phyloP scores from a whole-genome alignment of 2,888 invertebrate species.

The Chrysolina haemoptera region DNA sequence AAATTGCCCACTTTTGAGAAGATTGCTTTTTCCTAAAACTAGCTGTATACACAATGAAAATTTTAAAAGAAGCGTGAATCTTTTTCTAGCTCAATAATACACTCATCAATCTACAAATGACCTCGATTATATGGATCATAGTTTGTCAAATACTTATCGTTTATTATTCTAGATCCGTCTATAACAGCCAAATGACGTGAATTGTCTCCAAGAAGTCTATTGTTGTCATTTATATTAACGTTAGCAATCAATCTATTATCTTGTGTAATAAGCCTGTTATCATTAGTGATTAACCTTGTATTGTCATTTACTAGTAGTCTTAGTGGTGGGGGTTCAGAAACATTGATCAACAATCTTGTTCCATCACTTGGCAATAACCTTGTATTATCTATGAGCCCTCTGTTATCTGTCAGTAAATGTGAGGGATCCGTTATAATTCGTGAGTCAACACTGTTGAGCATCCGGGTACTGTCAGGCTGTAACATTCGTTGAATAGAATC shows the following conservation, averaged over 20 bases:
- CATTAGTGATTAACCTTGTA: conserved; percentile 61
- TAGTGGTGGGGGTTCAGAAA: conserved; percentile 61
- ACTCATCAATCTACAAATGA: conserved; percentile 60
- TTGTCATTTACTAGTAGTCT: conserved; percentile 65
- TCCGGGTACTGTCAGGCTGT: conserved; percentile 55
- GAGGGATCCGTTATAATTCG: conserved; percentile 57
- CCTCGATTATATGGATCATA: conserved; percentile 69
- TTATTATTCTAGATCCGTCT: conserved; percentile 65
- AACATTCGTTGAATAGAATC: conserved; percentile 62
- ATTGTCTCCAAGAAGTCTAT: conserved; percentile 58
- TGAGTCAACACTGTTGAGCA: conserved; percentile 57
- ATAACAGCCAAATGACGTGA: conserved; percentile 64
- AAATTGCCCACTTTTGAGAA: too few relatives aligned
- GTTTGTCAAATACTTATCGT: conserved; percentile 69
- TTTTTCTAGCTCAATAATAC: too few relatives aligned
- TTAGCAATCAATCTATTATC: conserved; percentile 63
- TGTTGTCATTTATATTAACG: conserved; percentile 61
- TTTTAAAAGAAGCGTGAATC: too few relatives aligned
- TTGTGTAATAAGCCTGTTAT: conserved; percentile 62
- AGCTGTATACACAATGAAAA: too few relatives aligned
- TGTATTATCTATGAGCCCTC: conserved; percentile 50
- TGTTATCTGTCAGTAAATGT: conserved; percentile 60
- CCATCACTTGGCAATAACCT: conserved; percentile 57
- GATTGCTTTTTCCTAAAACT: too few relatives aligned
- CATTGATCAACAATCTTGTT: conserved; percentile 64